Base-by-base conservation (phyloP, 2,888 invertebrate genomes). In the Coecobrya sp. region DNA sequence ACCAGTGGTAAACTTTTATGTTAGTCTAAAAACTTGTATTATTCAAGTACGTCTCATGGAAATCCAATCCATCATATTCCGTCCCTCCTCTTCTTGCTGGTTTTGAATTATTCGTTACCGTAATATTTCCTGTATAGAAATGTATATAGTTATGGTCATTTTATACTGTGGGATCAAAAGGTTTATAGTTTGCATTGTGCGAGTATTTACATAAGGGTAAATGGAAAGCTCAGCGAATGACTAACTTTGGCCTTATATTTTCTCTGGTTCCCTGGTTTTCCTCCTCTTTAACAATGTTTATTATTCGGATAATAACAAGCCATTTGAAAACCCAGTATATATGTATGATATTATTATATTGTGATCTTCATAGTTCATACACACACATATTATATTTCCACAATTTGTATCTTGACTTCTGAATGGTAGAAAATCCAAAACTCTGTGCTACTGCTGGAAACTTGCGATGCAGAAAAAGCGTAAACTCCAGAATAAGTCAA, bases 251-350 rank as follows among this genome's bases (percentile, higher is more conserved):
- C n/a, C 68, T 65, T 62, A 65, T 10, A 2, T 52, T 79, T 59
- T 59, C 55, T 13, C 19, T 36, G 16, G 36, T n/a, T 30, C 7
- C 65, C 30, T 13, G 49, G 27, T 88, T 62, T 62, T 82, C 52
- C 68, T 27, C 30, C 70, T 62, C 79, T 55, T 68, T 90, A 90
- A 90, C 85, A 90, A 90, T 90, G 86, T 90, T 90, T 90, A 86
- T 76, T 49, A 79, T 86, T 86, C 62, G 90, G 90, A 90, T 90
- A 79, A 90, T 86, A 90, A 90, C 76, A 90, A 85, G 85, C 52
- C 68, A 76, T 86, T 90, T 27, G 62, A 49, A 82, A 84, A 89
- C 70, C 76, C 81, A 45, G 30, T 10, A 59, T 10, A n/a, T n/a
- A n/a, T n/a, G n/a, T n/a, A 62, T 4, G n/a, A 62, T 62, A 62